Conservation (phyloP, 2,797 vertebrate genomes). For the Enteromius afrohamiltoni region DNA sequence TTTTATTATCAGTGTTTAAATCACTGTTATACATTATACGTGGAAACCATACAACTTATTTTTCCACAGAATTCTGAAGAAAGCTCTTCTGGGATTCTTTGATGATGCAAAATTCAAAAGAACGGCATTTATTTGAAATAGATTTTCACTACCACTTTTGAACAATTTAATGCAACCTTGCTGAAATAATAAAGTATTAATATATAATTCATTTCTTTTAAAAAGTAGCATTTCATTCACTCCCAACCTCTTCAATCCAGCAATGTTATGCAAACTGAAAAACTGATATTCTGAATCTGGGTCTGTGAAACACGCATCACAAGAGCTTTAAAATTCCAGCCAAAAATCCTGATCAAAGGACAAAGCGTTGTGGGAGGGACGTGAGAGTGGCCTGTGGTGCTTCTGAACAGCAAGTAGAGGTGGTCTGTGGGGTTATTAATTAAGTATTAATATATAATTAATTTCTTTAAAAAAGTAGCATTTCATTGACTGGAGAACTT, state of each 20-base stretch:
- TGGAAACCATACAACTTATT: background rate
- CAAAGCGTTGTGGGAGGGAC: constrained; percentile 6
- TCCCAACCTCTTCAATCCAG: background rate
- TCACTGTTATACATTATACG: background rate
- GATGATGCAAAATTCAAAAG: background rate
- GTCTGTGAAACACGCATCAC: background rate
- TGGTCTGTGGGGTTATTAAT: constrained; percentile 30
- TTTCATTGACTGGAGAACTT: background rate
- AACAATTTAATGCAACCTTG: background rate
- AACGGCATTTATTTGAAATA: background rate
- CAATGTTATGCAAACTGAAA: background rate
- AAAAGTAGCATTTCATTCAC: no score
- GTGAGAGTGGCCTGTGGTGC: constrained; percentile 6
- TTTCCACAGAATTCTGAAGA: no score
- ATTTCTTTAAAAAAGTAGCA: no score
- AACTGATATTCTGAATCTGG: background rate
- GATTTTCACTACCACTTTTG: background rate
- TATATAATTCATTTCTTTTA: no score
- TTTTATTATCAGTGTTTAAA: background rate
- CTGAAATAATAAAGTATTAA: background rate
- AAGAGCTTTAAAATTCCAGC: background rate
- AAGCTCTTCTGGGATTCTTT: background rate
- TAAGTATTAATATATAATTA: no score
- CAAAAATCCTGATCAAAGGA: background rate
- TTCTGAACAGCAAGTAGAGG: constrained; percentile 8